Evolutionary conservation across 2,113 vertebrate genomes (phyloP).

Genomic region (Varanus salvator): DNA sequence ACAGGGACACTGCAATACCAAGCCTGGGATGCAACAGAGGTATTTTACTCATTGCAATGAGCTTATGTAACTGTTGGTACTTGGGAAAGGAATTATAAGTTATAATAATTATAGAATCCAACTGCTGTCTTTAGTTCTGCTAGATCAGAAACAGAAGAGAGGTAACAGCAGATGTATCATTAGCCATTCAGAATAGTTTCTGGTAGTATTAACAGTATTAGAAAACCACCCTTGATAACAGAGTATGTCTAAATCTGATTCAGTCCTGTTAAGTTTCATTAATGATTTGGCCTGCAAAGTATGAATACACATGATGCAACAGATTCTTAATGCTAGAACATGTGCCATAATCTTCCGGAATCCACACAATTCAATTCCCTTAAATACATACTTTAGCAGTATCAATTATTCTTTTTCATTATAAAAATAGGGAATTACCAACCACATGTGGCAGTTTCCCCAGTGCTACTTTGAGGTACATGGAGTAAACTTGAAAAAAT

Average conservation of each 20-base stretch:
- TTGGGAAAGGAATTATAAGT: neutral
- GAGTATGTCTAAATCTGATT: neutral
- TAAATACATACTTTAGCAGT: neutral
- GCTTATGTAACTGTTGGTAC: neutral
- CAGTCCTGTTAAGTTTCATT: neutral
- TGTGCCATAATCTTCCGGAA: neutral
- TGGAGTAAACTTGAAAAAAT: neutral
- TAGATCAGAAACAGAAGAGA: neutral
- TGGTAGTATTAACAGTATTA: neutral
- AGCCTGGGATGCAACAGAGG: slow-evolving; percentile 90
- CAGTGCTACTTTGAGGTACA: neutral
- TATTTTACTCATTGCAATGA: slow-evolving; percentile 59
- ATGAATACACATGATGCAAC: neutral
- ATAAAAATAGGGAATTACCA: neutral
- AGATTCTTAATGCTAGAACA: neutral
- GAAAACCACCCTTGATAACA: neutral
- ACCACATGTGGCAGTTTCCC: neutral
- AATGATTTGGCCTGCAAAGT: neutral
- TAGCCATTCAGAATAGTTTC: neutral
- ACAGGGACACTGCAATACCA: slow-evolving; percentile 88
- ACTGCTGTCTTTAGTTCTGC: neutral
- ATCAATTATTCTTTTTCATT: neutral
- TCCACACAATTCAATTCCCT: neutral
- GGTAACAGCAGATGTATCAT: neutral
- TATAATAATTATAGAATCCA: neutral